Evolutionary conservation across 2,888 invertebrate genomes (phyloP).

Genomic region (Furcula furcula): DNA sequence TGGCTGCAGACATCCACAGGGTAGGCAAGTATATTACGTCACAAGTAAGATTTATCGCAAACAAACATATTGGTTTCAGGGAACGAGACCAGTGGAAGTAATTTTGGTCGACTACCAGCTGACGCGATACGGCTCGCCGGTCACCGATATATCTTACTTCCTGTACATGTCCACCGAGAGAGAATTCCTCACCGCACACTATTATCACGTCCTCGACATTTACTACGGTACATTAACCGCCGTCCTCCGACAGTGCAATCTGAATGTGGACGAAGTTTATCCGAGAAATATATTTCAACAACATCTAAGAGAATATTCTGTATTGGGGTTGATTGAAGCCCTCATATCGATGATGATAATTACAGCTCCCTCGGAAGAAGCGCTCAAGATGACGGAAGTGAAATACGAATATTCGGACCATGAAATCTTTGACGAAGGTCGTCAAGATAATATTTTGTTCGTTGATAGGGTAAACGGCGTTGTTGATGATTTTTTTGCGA

Average conservation of each 20-base stretch:
- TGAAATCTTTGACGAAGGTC: slow-evolving; percentile 17
- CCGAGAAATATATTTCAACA: slow-evolving; percentile 47
- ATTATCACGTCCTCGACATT: slow-evolving; percentile 46
- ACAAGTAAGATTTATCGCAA: not conserved
- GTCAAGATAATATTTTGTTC: slow-evolving; percentile 39
- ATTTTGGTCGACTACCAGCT: slow-evolving; percentile 58
- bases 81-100: slow-evolving; percentile 49
- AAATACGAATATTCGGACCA: slow-evolving; percentile 43
- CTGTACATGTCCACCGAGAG: slow-evolving; percentile 56
- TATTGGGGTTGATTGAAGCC: slow-evolving; percentile 61
- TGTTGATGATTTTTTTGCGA: slow-evolving; percentile 54
- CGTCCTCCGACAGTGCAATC: slow-evolving; percentile 53
- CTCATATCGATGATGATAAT: slow-evolving; percentile 68
- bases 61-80: slow-evolving; percentile 41
- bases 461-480: slow-evolving; percentile 58
- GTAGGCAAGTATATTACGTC: not conserved
- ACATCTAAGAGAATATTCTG: slow-evolving; percentile 55
- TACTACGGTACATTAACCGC: slow-evolving; percentile 60
- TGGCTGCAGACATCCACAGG: no score
- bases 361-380: slow-evolving; percentile 56
- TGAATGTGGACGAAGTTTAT: slow-evolving; percentile 48
- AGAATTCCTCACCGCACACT: slow-evolving; percentile 47
- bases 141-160: slow-evolving; percentile 59
- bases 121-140: slow-evolving; percentile 54
- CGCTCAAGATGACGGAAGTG: slow-evolving; percentile 56